These are phyloP conservation scores for Riptortus pedestris DNA, from an alignment of 1,140 invertebrate genomes.

Conservation along the genomic window DNA sequence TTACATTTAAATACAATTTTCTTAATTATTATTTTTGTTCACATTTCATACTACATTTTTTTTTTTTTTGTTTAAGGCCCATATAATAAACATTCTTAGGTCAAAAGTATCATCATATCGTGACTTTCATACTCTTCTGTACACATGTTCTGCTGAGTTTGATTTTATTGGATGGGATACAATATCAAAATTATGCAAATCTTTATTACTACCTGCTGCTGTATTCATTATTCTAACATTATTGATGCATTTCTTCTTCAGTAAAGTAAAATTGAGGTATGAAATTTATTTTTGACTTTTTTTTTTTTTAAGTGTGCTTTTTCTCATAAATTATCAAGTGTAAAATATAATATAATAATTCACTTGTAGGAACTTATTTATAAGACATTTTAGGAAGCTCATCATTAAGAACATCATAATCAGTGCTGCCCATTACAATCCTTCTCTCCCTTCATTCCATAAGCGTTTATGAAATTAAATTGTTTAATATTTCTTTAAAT, in stretches of 20 bases:
- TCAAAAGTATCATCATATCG: slow-evolving; percentile 64
- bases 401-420: no score
- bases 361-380: no score
- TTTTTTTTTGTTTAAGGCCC: slow-evolving; percentile 41
- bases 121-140: slow-evolving; percentile 72
- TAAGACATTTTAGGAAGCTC: no score
- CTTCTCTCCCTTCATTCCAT: no score
- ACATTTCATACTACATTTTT: not conserved
- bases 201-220: slow-evolving; percentile 47
- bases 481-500: no score
- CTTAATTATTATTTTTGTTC: no score
- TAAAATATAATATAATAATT: no score
- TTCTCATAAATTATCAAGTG: not conserved
- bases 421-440: no score
- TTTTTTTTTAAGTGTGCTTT: slow-evolving; percentile 20
- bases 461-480: no score
- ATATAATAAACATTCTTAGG: slow-evolving; percentile 64
- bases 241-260: slow-evolving; percentile 15
- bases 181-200: slow-evolving; percentile 31
- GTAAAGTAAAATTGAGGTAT: slow-evolving; percentile 18
- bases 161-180: slow-evolving; percentile 54
- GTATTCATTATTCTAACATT: slow-evolving; percentile 30
- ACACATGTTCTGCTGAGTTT: slow-evolving; percentile 74
- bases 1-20: slow-evolving; percentile 8
- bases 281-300: slow-evolving; percentile 10